Base-by-base conservation (phyloP, 2,888 invertebrate genomes). In the Drosophila macrospina region DNA sequence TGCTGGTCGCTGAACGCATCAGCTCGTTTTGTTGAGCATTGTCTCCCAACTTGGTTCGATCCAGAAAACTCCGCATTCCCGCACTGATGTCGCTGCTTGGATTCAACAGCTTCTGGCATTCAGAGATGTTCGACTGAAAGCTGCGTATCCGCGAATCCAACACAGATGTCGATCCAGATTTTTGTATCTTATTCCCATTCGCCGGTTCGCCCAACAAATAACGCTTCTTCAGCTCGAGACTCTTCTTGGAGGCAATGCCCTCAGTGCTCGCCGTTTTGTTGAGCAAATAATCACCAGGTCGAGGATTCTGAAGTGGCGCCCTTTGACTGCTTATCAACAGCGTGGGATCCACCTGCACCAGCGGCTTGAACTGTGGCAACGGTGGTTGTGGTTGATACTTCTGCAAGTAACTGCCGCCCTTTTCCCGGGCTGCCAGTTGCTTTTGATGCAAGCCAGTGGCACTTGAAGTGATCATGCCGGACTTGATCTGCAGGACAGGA, bases 261-360 rank as follows among this genome's bases (percentile, higher is more conserved):
- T 97, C 97, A 1, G 97, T 97, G 74, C 97, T 97, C 71, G 96
- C 96, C 0, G 97, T 96, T 85, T 97, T 94, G 89, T 95, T 96
- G 41, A 97, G 93, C 41, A 96, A 93, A 90, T 96, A 96, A 74
- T 96, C 96, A n/a, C 95, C 95, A 11, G 94, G 93, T 4, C 94
- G 93, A 0, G 94, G 94, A 90, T 94, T 94, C 50, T 93, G 91
- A 11, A 94, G 86, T 0, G 94, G 94, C 41, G 82, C 79, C 0
- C 92, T 90, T 67, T 90, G 92, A 39, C 86, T 89, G 47, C 78
- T 82, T 5, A 92, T 91, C 37, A 92, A 67, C 15, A 92, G 79
- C 2, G 91, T 90, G 1, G 92, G 92, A 89, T 92, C 92, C 34
- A 92, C 92, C 82, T 92, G 92, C 8, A 92, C 91, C 55, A 92